Base-by-base conservation (phyloP, 2,888 invertebrate genomes). In the Eucera pruinosa region DNA sequence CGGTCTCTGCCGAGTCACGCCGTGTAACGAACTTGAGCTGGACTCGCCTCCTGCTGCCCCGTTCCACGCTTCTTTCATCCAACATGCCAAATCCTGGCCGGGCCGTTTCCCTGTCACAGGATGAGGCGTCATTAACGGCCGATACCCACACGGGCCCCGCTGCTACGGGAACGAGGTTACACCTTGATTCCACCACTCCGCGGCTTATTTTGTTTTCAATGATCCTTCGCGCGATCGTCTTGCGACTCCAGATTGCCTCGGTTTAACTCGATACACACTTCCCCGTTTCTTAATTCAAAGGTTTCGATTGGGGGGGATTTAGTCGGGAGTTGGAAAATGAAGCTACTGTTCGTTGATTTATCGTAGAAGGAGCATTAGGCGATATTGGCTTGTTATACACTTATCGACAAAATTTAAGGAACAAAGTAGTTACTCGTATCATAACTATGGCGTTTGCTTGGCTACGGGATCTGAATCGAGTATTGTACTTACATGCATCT, bases 1-100 rank as follows among this genome's bases (percentile, higher is more conserved):
- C 73, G 85, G 84, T 88, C 81, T 88, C 81, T 89, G 91, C 89
- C 87, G 87, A 92, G 91, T 92, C 92, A 92, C 89, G 85, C 82
- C 89, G 87, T 85, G 89, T 92, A 92, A 92, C 91, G 91, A 92
- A 90, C 91, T 91, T 86, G 86, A 71, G 60, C 72, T 70, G 79
- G 62, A 62, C 73, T 64, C 70, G 58, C 61, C 76, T 54, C 48
- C 72, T 50, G 43, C 54, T 43, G 60, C 58, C 43, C 41, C 33
- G 47, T 23, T 45, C 60, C 2, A 2, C 15, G 20, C 64, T 43
- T 36, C 78, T 74, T 83, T 85, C 78, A 82, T 78, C 82, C 68
- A 64, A 75, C 66, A 62, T 64, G 77, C 77, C 80, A 81, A 83
- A 85, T 85, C 83, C 76, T 61, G n/a, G 64, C 72, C 54, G 81